Evolutionary conservation across 2,797 vertebrate genomes (phyloP), one percentile per base, ranked within the genome.

Genomic region (Gobionotothen gibberifrons): DNA sequence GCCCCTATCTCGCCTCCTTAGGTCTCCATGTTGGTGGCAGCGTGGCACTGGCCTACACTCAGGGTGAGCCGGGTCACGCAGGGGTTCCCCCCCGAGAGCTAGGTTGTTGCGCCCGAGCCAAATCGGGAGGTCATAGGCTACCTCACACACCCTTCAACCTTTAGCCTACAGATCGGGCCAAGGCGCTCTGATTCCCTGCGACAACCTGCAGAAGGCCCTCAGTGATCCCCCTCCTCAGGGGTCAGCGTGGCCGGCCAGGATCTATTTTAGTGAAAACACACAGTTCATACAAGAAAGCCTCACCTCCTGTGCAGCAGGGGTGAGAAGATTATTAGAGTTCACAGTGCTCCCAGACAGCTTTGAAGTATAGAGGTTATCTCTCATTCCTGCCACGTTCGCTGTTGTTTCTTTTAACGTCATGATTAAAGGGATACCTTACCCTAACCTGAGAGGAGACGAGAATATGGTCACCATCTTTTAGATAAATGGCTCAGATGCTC

Each of bases 191-290:
- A 75, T 80, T 78, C 80, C 81, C 74, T 52, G 54, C 69, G 63
- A 82, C 89, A 91, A 91, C 90, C 91, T 89, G 88, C 85, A n/a
- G 77, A 82, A 87, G 85, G 81, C 79, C 80, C 48, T 79, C 0
- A 9, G n/a, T 79, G 86, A 81, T 58, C 73, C 79, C 72, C 39
- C 72, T 61, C 72, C 61, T 74, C 84, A 65, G 83, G 74, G 90
- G 90, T 92, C 87, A 89, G 80, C 40, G 21, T 13, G 73, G 69
- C 78, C 80, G 22, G 54, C 67, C 73, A 16, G 78, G 87, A 85
- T 90, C 85, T 79, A 67, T 87, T 90, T 88, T 87, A 85, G 86
- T 85, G 74, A 91, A 91, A 90, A 92, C 90, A 92, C 82, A 81
- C 65, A 63, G 78, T 68, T 78, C 72, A 66, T 72, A 63, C 74